phyloP scores from a whole-genome alignment of 2,797 vertebrate genomes.

The Astyanax mexicanus region DNA sequence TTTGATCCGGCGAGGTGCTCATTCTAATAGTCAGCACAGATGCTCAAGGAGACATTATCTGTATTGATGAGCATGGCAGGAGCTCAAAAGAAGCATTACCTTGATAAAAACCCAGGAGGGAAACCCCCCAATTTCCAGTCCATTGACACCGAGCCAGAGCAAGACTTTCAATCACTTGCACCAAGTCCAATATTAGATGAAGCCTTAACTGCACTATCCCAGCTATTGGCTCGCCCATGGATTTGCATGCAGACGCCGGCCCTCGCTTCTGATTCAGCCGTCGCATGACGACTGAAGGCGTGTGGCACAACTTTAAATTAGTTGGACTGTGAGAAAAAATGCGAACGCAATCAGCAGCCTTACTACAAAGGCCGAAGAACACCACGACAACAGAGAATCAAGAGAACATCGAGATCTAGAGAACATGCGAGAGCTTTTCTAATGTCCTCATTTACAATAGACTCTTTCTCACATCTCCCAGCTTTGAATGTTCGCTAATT shows the following conservation, averaged over 20 bases:
- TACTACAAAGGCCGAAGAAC: not conserved
- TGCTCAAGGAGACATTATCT: constrained; percentile 56
- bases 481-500: constrained; percentile 45
- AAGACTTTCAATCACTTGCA: constrained; percentile 27
- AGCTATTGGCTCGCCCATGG: constrained; percentile 6
- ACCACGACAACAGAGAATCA: not conserved
- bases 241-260: constrained; percentile 22
- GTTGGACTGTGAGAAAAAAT: constrained; percentile 11
- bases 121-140: constrained; percentile 31
- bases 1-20: constrained; percentile 28
- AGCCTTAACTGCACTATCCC: constrained; percentile 36
- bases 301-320: not conserved
- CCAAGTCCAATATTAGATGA: constrained; percentile 37
- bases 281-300: not conserved
- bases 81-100: constrained; percentile 59
- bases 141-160: constrained; percentile 36
- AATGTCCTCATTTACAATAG: constrained; percentile 13
- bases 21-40: constrained; percentile 42
- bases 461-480: constrained; percentile 14
- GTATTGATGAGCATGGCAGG: constrained; percentile 57
- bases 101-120: constrained; percentile 50
- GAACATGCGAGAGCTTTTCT: constrained; percentile 10
- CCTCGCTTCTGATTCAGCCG: constrained; percentile 19
- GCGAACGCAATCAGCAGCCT: not conserved
- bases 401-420: not conserved